Conservation (phyloP, 64 coral and sea anemone species). For the Platygyra sinensis region DNA sequence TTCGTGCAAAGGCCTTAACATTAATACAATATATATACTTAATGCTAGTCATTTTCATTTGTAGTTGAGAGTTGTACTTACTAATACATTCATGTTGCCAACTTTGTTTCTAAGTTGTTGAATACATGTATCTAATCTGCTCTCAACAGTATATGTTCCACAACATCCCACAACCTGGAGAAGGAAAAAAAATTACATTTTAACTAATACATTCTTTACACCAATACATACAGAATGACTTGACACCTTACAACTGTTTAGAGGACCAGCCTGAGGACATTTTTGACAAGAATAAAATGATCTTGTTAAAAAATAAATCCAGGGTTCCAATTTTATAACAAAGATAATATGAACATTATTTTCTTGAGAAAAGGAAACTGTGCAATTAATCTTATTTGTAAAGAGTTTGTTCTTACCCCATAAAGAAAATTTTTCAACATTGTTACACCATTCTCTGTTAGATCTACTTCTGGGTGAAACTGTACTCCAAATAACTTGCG, state of each 20-base stretch:
- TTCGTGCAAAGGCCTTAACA: too few relatives aligned
- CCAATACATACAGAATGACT: too few relatives aligned
- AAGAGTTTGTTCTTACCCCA: constrained; percentile 51
- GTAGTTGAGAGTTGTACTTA: constrained; percentile 36
- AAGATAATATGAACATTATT: neutral
- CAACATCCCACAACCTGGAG: constrained; percentile 82
- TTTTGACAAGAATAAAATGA: too few relatives aligned
- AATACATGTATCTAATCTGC: constrained; percentile 84
- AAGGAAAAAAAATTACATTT: neutral
- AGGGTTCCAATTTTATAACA: neutral
- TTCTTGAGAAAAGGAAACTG: neutral
- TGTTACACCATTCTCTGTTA: constrained; percentile 81
- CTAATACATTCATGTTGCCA: constrained; percentile 86
- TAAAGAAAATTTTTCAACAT: constrained; percentile 97
- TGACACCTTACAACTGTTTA: too few relatives aligned
- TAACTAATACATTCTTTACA: neutral
- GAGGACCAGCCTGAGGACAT: too few relatives aligned
- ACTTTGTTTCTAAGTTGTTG: constrained; percentile 79
- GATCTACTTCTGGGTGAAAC: constrained; percentile 98
- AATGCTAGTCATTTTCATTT: too few relatives aligned
- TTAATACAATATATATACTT: too few relatives aligned
- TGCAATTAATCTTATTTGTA: neutral
- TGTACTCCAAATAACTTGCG: constrained; percentile 93
- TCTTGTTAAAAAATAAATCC: neutral
- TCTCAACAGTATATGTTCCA: constrained; percentile 83